Conservation (phyloP, 2,888 invertebrate species). For the Sisyra terminalis region DNA sequence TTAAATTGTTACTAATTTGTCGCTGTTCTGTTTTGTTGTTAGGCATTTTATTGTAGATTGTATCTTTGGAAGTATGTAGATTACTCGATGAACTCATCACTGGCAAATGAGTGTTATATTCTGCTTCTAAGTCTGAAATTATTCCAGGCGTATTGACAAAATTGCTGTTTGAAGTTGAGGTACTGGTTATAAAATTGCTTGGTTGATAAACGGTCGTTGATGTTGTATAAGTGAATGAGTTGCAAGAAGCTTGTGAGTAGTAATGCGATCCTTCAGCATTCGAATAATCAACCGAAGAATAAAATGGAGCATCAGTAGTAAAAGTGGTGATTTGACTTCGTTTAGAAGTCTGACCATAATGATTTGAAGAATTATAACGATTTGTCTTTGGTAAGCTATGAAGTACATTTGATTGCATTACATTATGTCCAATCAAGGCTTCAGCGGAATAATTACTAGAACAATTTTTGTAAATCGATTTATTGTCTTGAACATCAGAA, state of each 20-base stretch:
- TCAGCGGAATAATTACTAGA: conserved; percentile 26
- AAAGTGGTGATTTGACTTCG: neutral
- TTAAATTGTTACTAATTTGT: neutral
- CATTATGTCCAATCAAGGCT: conserved; percentile 24
- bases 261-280: neutral
- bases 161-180: conserved; percentile 1
- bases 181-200: conserved; percentile 3
- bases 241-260: conserved; percentile 5
- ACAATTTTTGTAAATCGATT: conserved; percentile 5
- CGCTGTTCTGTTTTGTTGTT: neutral
- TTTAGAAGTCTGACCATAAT: neutral
- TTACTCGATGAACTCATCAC: neutral
- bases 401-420: too few species aligned
- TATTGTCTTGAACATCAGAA: neutral
- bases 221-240: conserved; percentile 3
- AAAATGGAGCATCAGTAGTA: neutral
- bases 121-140: neutral
- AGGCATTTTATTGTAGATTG: neutral
- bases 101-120: neutral
- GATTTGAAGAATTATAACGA: neutral
- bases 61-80: neutral
- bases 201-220: conserved; percentile 3
- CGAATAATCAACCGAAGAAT: neutral
- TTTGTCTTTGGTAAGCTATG: neutral
- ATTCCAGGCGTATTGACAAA: neutral